A percentile compares a stretch with the other conserved stretches of the same genome.
phyloP scores from a whole-genome alignment of 2,113 vertebrate genomes.

The Thryonomys swinderianus region DNA sequence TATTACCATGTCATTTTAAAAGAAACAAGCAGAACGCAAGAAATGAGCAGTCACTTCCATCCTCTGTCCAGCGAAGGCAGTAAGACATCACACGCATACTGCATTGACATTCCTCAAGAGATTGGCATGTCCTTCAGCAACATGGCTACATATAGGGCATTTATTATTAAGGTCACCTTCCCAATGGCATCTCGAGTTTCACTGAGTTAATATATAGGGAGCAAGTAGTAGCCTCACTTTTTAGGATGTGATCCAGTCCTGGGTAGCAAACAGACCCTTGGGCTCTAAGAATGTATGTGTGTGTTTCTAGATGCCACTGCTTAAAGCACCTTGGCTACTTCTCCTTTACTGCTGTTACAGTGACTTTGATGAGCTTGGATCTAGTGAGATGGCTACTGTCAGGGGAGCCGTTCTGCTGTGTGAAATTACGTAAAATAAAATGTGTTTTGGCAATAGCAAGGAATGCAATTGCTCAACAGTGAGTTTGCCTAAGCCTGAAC shows the following conservation, averaged over 20 bases:
- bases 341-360: conserved; percentile 4
- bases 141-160: neutral
- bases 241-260: conserved; percentile 1
- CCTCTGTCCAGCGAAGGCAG: neutral
- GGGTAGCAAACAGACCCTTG: neutral
- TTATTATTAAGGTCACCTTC: conserved; percentile 1
- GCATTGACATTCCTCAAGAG: conserved; percentile 29
- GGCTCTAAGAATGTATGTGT: neutral
- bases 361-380: conserved; percentile 57
- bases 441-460: conserved; percentile 74
- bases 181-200: conserved; percentile 10
- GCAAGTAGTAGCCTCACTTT: neutral
- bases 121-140: neutral
- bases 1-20: conserved; percentile 51
- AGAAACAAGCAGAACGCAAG: neutral
- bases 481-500: conserved; percentile 69
- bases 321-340: conserved; percentile 16
- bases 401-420: conserved; percentile 49
- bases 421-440: conserved; percentile 77
- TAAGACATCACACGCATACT: neutral
- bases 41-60: conserved; percentile 53
- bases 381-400: conserved; percentile 48
- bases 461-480: conserved; percentile 58
- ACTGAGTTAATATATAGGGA: neutral
- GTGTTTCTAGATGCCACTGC: neutral